Percentiles rank a stretch among this genome's conserved stretches.
phyloP scores from a whole-genome alignment of 2,797 vertebrate species.

The Melanotaenia pygmaea region DNA sequence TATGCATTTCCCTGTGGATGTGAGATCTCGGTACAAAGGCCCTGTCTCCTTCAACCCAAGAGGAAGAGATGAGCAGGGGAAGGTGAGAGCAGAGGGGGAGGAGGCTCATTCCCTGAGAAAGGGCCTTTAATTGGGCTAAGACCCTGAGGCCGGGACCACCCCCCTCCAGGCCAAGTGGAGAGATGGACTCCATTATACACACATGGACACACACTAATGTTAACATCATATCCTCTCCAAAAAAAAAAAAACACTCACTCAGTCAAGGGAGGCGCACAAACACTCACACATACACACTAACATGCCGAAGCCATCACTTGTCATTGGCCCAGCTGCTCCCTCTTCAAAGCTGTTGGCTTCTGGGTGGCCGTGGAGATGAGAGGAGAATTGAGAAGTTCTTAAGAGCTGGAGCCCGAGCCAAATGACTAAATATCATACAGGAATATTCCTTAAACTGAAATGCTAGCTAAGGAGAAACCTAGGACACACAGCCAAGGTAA shows the following conservation, averaged over 20 bases:
- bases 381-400: slow-evolving; percentile 58
- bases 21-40: slow-evolving; percentile 58
- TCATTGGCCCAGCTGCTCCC: slow-evolving; percentile 77
- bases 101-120: slow-evolving; percentile 36
- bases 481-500: slow-evolving; percentile 23
- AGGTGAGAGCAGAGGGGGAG: slow-evolving; percentile 27
- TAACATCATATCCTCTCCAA: slow-evolving; percentile 51
- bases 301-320: slow-evolving; percentile 74
- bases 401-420: slow-evolving; percentile 56
- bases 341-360: slow-evolving; percentile 76
- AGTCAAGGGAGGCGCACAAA: slow-evolving; percentile 52
- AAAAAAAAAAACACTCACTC: slow-evolving; percentile 52
- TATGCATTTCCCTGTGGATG: slow-evolving; percentile 59
- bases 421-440: slow-evolving; percentile 52
- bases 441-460: slow-evolving; percentile 44
- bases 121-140: slow-evolving; percentile 61
- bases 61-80: slow-evolving; percentile 17
- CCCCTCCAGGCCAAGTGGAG: slow-evolving; percentile 60
- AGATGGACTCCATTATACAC: slow-evolving; percentile 57
- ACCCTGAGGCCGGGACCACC: slow-evolving; percentile 54
- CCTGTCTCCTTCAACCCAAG: slow-evolving; percentile 34
- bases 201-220: slow-evolving; percentile 48
- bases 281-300: slow-evolving; percentile 37
- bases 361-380: slow-evolving; percentile 74
- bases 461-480: slow-evolving; percentile 34